Base-by-base conservation (phyloP, 2,888 invertebrate species). In the Hypercompe scribonia region DNA sequence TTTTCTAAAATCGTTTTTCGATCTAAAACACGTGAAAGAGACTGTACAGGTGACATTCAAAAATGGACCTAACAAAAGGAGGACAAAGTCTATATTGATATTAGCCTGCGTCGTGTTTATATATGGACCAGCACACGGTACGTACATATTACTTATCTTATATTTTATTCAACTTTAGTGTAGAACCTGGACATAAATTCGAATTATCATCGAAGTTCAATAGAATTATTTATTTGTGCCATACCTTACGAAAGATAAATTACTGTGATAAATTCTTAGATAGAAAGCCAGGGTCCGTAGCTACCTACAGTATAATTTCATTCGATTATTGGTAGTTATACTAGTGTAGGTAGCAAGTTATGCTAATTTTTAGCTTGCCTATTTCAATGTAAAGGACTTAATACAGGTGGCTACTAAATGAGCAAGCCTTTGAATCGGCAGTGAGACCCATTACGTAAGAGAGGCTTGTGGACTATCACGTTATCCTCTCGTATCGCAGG, bases 31-130 rank as follows among this genome's bases (percentile, higher is more conserved):
- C 83, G 94, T 96, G 36, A 93, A 90, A 75, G 95, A 96, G 68
- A 96, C 96, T 1, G 84, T 96, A 8, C 89, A 90, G 67, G 95
- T 96, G 2, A 95, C 95, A 67, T 96, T 96, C 87, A 96, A 95
- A 90, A 92, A 90, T 34, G 95, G 94, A 75, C 94, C 94, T 54
- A 92, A 94, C 81, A 80, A 88, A 13, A 83, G 95, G 24, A 86
- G 93, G 46, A 86, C 87, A 83, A 95, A 94, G 87, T 93, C 92
- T 15, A 92, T 94, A 84, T 89, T 95, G 75, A 84, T 95, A 39
- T 81, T 95, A 67, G 84, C 89, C 15, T 87, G 90, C 10, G 93
- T 95, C 65, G 89, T 86, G 67, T 93, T 94, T 86, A 91, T 95
- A 78, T 93, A 94, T 79, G 95, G 95, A 58, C 93, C 95, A 31